phyloP scores from a whole-genome alignment of 2,888 invertebrate species.

The Spialia ferax region DNA sequence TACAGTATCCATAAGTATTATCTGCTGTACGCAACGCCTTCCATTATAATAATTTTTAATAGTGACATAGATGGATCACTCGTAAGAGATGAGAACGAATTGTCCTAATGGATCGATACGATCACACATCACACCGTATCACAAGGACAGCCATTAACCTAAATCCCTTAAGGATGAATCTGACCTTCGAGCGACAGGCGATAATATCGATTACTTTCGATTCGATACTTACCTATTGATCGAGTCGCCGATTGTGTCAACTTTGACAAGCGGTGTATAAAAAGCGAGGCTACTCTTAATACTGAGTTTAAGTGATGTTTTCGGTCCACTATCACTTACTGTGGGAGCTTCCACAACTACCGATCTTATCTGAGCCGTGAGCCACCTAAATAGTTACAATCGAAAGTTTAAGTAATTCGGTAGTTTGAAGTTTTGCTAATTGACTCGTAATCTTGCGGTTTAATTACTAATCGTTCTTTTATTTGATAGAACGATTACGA shows the following conservation, averaged over 20 bases:
- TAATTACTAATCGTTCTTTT: constrained; percentile 12
- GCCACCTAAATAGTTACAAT: constrained; percentile 30
- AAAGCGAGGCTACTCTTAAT: constrained; percentile 50
- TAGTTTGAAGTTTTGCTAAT: constrained; percentile 31
- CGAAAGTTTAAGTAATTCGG: constrained; percentile 35
- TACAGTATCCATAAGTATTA: background rate
- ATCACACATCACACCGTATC: constrained; percentile 52
- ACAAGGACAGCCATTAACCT: constrained; percentile 71
- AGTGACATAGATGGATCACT: constrained; percentile 55
- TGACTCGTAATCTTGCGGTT: constrained; percentile 4
- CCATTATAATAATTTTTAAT: constrained; percentile 50
- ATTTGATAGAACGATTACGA: background rate
- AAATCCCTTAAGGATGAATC: constrained; percentile 72
- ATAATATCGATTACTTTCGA: constrained; percentile 67
- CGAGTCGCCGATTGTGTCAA: constrained; percentile 57
- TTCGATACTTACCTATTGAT: constrained; percentile 53
- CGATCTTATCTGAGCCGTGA: constrained; percentile 27
- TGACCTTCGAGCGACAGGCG: constrained; percentile 67
- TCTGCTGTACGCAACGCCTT: background rate
- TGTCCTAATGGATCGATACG: constrained; percentile 68
- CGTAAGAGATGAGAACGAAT: constrained; percentile 53
- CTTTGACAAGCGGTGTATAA: constrained; percentile 54
- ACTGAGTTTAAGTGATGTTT: constrained; percentile 40
- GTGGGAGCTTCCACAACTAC: constrained; percentile 14
- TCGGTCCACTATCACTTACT: constrained; percentile 33